Evolutionary conservation across 92 coral and sea anemone genomes (phyloP), one percentile per base, ranked within the genome.

Genomic region (Metridium senile): DNA sequence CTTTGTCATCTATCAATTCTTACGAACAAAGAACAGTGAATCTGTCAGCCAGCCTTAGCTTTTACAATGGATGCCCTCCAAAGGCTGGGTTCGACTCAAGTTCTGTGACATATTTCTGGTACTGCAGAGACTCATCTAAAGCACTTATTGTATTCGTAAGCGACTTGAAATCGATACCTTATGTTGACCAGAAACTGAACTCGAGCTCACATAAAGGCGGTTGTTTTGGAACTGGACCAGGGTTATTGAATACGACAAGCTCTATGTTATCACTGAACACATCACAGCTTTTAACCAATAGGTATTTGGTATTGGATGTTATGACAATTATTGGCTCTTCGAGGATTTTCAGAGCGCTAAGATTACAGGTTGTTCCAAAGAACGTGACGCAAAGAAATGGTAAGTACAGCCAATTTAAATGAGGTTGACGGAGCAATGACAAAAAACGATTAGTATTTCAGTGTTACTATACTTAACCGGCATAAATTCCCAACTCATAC

Each of bases 211-310:
- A 29, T 53, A 16, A 10, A 4, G 79, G 79, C 1, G 79, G 79
- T 4, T 74, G 79, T 32, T 74, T 74, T 33, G 70, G 70, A 11
- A 74, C 68, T 17, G 79, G 79, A 28, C 51, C 67, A 1, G 79
- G 79, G 0, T 28, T 62, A 58, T 21, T 74, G 18, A 33, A 33
- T 58, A 21, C 28, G 17, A 74, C 79, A 21, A 58, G 1, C 18
- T 21, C 11, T 27, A 4, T 20, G 54, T 7, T 45, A 33, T 18
- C 20, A 1, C 64, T 74, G 26, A 43, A 74, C 11, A 32, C 69
- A 9, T 10, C 47, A 19, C 35, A 22, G 29, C 31, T 74, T n/a
- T 0, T 32, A 1, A 7, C 27, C 26, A 58, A 34, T 31, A 11
- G 1, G 18, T 2, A 16, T 1, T 27, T 74, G 25, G 16, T 6